Conservation (phyloP, 2,113 vertebrate genomes). For the Oreocharis arfaki region DNA sequence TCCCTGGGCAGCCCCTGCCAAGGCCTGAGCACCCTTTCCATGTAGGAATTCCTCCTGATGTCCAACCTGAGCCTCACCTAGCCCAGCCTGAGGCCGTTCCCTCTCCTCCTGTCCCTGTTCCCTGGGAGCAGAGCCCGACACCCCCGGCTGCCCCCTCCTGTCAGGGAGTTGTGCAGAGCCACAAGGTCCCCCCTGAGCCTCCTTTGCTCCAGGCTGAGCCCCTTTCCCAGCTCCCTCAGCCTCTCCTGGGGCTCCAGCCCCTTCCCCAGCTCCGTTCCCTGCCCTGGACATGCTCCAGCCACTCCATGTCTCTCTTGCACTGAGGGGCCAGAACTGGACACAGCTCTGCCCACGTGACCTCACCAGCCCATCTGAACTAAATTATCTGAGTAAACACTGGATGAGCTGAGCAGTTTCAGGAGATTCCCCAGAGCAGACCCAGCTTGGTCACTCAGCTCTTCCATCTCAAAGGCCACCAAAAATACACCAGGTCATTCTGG, state of each 20-base stretch:
- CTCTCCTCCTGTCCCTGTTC: neutral
- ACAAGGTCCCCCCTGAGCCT: neutral
- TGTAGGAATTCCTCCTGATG: fast-evolving
- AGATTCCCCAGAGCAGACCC: neutral
- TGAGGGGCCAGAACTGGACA: neutral
- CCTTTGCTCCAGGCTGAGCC: neutral
- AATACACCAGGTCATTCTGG: neutral
- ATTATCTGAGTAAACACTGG: neutral
- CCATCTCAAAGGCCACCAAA: neutral
- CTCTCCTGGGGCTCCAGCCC: fast-evolving
- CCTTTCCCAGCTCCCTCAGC: neutral
- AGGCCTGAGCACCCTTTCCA: fast-evolving
- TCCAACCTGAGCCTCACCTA: fast-evolving
- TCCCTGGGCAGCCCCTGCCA: neutral
- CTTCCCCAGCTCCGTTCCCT: fast-evolving
- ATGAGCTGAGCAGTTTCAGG: neutral
- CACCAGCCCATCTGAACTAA: neutral
- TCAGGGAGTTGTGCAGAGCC: neutral
- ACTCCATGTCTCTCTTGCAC: fast-evolving
- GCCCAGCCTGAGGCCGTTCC: fast-evolving
- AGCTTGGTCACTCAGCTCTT: neutral
- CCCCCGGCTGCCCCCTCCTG: fast-evolving
- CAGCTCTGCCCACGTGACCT: neutral
- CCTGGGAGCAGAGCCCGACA: fast-evolving
- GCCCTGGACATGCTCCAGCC: fast-evolving